A percentile compares a stretch with the other conserved stretches of the same genome.
Evolutionary conservation across 2,113 vertebrate species (phyloP).

Genomic region (Canis aureus): DNA sequence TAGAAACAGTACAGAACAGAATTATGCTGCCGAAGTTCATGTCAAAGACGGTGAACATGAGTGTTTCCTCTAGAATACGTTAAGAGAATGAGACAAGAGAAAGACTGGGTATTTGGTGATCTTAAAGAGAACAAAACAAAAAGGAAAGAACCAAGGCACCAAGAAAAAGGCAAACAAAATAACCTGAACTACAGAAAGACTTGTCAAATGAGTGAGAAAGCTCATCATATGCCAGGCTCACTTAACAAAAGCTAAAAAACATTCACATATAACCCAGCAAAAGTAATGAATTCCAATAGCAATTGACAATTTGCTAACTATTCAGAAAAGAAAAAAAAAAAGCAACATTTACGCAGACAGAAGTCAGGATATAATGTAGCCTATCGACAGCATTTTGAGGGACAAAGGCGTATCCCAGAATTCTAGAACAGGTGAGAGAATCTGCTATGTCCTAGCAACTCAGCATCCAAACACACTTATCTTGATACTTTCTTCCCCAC

Average conservation of each 20-base stretch:
- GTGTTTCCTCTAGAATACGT: not conserved
- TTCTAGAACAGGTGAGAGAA: not conserved
- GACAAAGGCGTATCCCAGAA: not conserved
- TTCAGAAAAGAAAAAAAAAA: not conserved
- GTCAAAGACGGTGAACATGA: not conserved
- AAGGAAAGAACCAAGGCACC: rapidly evolving
- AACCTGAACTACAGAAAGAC: not conserved
- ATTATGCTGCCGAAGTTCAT: not conserved
- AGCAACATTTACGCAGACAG: not conserved
- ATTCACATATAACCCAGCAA: not conserved
- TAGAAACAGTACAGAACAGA: not conserved
- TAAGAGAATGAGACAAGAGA: not conserved
- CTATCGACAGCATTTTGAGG: not conserved
- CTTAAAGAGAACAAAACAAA: not conserved
- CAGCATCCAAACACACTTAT: too few relatives aligned
- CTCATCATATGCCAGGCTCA: not conserved
- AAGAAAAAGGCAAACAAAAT: not conserved
- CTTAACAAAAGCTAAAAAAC: not conserved
- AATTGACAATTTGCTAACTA: not conserved
- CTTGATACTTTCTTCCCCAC: too few relatives aligned
- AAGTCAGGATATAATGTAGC: not conserved
- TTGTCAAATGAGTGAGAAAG: not conserved
- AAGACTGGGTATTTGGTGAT: not conserved
- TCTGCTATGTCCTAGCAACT: too few relatives aligned
- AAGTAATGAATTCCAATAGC: not conserved